Conservation (phyloP, 2,113 vertebrate species). For the Xyliphius kryptos region DNA sequence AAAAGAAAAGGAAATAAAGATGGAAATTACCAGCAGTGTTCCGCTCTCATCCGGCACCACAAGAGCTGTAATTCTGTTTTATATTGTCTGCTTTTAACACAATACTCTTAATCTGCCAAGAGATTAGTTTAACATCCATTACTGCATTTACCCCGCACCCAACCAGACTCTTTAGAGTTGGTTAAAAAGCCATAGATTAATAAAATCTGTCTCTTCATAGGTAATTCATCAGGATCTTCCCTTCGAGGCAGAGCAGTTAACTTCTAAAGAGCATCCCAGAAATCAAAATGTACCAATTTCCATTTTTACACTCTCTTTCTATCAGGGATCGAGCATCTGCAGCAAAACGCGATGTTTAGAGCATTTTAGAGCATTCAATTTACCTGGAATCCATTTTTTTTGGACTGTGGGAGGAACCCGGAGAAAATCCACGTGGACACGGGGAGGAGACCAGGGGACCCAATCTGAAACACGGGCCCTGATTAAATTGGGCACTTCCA, state of each 20-base stretch:
- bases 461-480: too few relatives aligned
- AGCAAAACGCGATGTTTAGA: too few relatives aligned
- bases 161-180: slow-evolving; percentile 20
- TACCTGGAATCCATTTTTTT: too few relatives aligned
- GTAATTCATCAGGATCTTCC: background rate
- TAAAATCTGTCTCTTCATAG: slow-evolving; percentile 15
- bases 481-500: too few relatives aligned
- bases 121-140: slow-evolving; percentile 33
- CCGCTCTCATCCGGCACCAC: slow-evolving; percentile 34
- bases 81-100: slow-evolving; percentile 26
- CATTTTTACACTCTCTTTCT: background rate
- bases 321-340: background rate
- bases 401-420: too few relatives aligned
- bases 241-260: background rate
- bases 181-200: slow-evolving; percentile 3
- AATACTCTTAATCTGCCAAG: slow-evolving; percentile 5
- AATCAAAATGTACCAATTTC: background rate
- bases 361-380: too few relatives aligned
- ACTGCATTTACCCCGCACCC: slow-evolving; percentile 37
- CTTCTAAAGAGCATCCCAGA: background rate
- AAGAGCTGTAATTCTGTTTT: slow-evolving; percentile 43
- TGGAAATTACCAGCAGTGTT: slow-evolving; percentile 35
- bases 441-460: too few relatives aligned
- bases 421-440: too few relatives aligned
- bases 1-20: slow-evolving; percentile 36